Evolutionary conservation across 23 tunicate species (phyloP), one percentile per base, ranked within the genome.

Genomic region (Aplidium turbinatum): DNA sequence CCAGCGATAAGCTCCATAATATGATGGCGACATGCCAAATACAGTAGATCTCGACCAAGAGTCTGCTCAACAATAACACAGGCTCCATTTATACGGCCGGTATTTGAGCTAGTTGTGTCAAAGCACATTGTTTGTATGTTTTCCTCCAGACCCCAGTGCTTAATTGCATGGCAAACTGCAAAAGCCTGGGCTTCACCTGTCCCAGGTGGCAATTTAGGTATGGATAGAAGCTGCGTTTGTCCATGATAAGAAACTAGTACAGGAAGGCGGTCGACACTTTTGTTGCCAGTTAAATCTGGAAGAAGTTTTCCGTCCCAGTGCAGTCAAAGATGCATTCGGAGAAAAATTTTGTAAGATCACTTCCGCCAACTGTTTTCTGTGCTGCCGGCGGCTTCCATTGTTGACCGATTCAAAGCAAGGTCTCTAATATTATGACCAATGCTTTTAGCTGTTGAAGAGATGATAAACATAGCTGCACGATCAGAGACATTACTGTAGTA

Each of bases 111-210:
- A n/a, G 60, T 54, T 54, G 60, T 54, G 23, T 54, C 23, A 54
- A 54, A 54, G 23, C 60, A 54, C 23, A 54, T 11, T n/a, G 60
- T 25, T 54, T 11, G 60, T n/a, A 54, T n/a, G 23, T 54, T 54
- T 54, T 54, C 23, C 60, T 54, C 60, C 23, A n/a, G 22, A n/a
- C 60, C 60, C 60, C 60, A 54, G 25, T 54, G 60, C 21, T 54
- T 54, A 25, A 54, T 54, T 54, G 60, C 23, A 54, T 11, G 22
- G 21, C 60, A 54, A 11, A 54, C 23, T 54, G 60, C 60, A 18
- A n/a, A 54, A 54, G 60, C 60, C 60, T 54, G 23, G 60, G 60
- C 60, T 54, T 54, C 23, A 25, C 60, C 60, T 54, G 60, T 54
- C 22, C 60, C 60, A 54, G 60, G 21, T 11, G 21, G 60, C 60